Evolutionary conservation across 2,113 vertebrate species (phyloP), one percentile per base, ranked within the genome.

Genomic region (Syrmaticus mikado): DNA sequence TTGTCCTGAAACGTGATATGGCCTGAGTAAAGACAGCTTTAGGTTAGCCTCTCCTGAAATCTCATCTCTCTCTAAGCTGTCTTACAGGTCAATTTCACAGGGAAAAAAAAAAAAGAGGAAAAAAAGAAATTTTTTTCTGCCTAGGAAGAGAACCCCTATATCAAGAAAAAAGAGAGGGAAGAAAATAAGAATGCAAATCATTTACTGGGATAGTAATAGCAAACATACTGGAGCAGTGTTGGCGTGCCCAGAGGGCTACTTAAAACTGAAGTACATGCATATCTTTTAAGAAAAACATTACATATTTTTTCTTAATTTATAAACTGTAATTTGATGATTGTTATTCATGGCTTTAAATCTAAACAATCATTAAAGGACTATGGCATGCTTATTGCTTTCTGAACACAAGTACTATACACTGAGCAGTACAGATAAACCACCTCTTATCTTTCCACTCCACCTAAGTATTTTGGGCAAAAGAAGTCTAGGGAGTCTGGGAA

Each of bases 21-120:
- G 58, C 17, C 25, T 52, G 45, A 86, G 13, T 19, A 17, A 86
- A 92, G 87, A 91, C 81, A 89, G 70, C 13, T 80, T 93, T 73
- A 58, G 62, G 87, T 76, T 66, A 66, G 32, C 25, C 48, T 90
- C 46, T 92, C 60, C 90, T 93, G 90, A 74, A 94, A 91, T 65
- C 27, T 92, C 13, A 74, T 76, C 87, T 96, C 48, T 87, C 10
- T 78, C n/a, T 82, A 89, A 74, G 76, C 28, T 72, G 90, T 85
- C 50, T 71, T 80, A 74, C 9, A 93, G 72, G 36, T 87, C 58
- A 73, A 75, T 96, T 94, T 92, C 60, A 93, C 50, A 82, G 58
- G 72, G 17, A 17, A 25, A 36, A 14, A 16, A 64, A 18, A 12
- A 64, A 87, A 96, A 84, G 76, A 65, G 25, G 43, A 43, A 43